Percentiles rank a stretch among this genome's conserved stretches.
These are phyloP conservation scores for Pedionomus torquatus DNA, from an alignment of 2,113 vertebrate species.

Conservation along the genomic window DNA sequence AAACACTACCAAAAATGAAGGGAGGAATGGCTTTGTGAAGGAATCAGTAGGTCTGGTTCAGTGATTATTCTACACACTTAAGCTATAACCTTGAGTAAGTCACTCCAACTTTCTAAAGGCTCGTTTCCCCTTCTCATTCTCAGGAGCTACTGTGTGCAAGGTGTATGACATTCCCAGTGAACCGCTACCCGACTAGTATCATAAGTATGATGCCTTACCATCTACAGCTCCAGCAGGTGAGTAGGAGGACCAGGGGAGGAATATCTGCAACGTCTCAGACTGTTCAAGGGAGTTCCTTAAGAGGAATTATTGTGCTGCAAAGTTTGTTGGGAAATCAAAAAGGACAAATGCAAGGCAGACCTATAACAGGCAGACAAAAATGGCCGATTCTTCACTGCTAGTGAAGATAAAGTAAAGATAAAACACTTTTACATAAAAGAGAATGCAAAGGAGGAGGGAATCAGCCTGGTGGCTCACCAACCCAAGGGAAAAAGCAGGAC, in stretches of 20 bases:
- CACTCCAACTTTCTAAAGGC: neutral
- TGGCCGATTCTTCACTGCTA: neutral
- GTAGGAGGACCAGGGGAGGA: neutral
- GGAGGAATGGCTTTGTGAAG: neutral
- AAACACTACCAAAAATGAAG: neutral
- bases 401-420: neutral
- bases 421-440: neutral
- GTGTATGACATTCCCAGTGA: neutral
- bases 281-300: neutral
- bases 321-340: neutral
- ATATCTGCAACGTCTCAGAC: neutral
- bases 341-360: neutral
- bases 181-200: neutral
- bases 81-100: neutral
- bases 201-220: rapidly evolving
- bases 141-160: neutral
- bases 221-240: neutral
- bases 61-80: neutral
- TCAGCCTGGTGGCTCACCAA: neutral
- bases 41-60: neutral
- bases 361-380: neutral
- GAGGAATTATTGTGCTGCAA: neutral
- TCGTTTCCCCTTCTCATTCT: neutral
- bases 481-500: neutral
- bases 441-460: neutral